phyloP scores from a whole-genome alignment of 1,140 invertebrate species.

The Zaprionus camerounensis region DNA sequence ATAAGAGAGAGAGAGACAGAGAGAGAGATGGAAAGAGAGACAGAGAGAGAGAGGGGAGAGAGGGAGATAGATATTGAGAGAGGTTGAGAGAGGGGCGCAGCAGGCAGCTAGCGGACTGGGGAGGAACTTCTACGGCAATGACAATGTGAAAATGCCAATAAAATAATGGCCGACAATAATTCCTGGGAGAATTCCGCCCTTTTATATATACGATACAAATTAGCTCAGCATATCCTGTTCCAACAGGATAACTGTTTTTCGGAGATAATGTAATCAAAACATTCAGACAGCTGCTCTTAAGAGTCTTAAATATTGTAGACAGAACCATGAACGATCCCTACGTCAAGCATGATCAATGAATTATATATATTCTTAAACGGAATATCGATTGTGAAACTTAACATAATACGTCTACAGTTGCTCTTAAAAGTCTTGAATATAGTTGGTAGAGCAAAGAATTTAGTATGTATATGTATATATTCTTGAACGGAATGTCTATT shows the following conservation, averaged over 20 bases:
- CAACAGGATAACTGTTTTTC: background rate
- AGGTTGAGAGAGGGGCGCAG: slow-evolving; percentile 9
- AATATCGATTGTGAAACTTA: no score
- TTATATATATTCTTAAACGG: background rate
- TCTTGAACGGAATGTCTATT: no score
- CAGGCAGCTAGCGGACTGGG: slow-evolving; percentile 24
- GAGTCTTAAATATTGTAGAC: background rate
- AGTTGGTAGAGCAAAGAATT: no score
- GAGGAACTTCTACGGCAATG: slow-evolving; percentile 51
- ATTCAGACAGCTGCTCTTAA: background rate
- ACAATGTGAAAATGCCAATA: slow-evolving; percentile 61
- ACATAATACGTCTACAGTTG: no score
- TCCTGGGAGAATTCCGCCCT: slow-evolving; percentile 21
- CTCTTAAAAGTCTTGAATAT: no score
- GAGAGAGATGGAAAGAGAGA: background rate
- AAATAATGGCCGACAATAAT: slow-evolving; percentile 79
- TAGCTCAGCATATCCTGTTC: background rate
- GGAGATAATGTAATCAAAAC: background rate
- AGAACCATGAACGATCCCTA: background rate
- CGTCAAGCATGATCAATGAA: no score
- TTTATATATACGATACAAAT: slow-evolving; percentile 7
- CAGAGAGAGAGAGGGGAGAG: background rate
- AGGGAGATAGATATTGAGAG: background rate
- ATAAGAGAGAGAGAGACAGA: slow-evolving; percentile 16
- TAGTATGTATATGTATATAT: no score